Evolutionary conservation across 2,113 vertebrate genomes (phyloP), one percentile per base, ranked within the genome.

Genomic region (Nymphicus hollandicus): DNA sequence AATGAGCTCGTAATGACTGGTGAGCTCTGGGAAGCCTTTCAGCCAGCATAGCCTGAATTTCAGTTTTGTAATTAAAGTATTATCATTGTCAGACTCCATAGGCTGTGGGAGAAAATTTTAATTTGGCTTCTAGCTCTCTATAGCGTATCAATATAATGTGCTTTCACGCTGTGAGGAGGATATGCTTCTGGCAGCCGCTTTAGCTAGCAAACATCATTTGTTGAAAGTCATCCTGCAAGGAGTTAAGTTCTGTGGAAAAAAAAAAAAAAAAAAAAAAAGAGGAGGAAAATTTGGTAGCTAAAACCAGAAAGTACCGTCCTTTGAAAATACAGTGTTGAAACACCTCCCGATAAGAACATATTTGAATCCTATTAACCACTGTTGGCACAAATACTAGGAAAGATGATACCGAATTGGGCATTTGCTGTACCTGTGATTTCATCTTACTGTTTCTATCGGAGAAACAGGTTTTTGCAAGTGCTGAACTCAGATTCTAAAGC

Each of bases 21-120:
- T 50, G 64, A 91, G 79, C 17, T 73, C 68, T 88, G 64, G 35
- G 39, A 93, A 91, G 52, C 29, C 52, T 81, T 95, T 87, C 24
- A 86, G 60, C 39, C 60, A 91, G 35, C 46, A 43, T 6, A 33
- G 33, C 10, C 53, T 66, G 71, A 86, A 73, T 73, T 91, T 85
- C 53, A 73, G 58, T 66, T 86, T 91, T 66, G 37, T 88, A 89
- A 89, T 93, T 94, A 91, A 92, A 92, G 66, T 85, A 69, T 76
- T 92, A 82, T 85, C 35, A 17, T 66, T 84, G 56, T 89, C 60
- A 88, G 35, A 29, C 55, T 91, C 63, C 53, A 63, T 58, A 66
- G 89, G 25, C 44, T n/a, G 3, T 46, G 41, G 35, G 23, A 89
- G 60, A 86, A 91, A 91, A 85, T 72, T 77, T 91, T 93, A 22